Evolutionary conservation across 2,888 invertebrate genomes (phyloP).

Genomic region (Rambutsinella grinnellia): DNA sequence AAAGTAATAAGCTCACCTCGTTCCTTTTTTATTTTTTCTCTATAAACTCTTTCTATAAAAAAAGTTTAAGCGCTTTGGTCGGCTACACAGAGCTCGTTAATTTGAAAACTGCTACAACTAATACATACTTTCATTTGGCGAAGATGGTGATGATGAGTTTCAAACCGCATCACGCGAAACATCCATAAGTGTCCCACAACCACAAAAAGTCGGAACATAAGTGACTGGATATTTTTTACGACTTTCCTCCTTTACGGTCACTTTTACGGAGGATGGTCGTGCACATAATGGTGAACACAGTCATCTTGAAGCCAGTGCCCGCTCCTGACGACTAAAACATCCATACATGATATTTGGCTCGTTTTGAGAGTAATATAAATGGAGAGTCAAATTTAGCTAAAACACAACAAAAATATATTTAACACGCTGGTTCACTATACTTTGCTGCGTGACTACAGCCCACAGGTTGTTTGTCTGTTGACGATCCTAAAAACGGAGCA

Average conservation of each 20-base stretch:
- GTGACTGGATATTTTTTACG: conserved; percentile 43
- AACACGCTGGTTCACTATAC: background rate
- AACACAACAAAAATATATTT: background rate
- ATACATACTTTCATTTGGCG: background rate
- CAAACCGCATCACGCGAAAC: conserved; percentile 36
- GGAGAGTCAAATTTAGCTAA: background rate
- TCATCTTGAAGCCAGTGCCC: background rate
- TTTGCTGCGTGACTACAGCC: conserved; percentile 44
- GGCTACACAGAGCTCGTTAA: conserved; percentile 40
- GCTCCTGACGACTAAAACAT: background rate
- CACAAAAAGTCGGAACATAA: conserved; percentile 20
- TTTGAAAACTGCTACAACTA: conserved; percentile 32
- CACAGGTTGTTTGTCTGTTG: conserved; percentile 48
- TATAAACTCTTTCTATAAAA: conserved; percentile 1
- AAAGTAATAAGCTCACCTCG: conserved; percentile 46
- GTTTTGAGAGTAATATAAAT: background rate
- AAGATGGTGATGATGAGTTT: conserved; percentile 11
- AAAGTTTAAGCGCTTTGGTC: conserved; percentile 10
- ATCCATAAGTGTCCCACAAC: background rate
- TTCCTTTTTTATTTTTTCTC: conserved; percentile 18
- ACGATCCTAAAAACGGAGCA: background rate
- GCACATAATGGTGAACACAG: background rate
- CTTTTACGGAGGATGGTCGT: conserved; percentile 16
- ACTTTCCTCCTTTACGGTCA: conserved; percentile 46
- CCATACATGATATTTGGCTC: background rate